Base-by-base conservation (phyloP, 1,140 invertebrate species). In the Drosophila gunungcola region DNA sequence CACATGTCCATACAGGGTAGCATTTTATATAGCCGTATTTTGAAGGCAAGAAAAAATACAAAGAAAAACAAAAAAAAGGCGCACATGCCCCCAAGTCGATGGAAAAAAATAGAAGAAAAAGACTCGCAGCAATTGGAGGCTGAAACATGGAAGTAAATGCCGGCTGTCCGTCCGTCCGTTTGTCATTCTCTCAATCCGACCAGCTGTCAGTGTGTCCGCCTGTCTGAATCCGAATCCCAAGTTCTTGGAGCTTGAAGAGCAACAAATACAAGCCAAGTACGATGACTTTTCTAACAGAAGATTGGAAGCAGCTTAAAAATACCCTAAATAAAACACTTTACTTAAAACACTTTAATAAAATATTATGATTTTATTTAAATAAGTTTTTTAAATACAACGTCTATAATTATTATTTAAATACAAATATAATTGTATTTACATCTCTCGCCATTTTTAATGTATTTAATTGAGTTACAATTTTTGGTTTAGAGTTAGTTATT, bases 221-320 rank as follows among this genome's bases (percentile, higher is more conserved):
- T 56, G 69, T 57, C 70, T 75, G 72, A 68, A 65, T 64, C 46
- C 73, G 60, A 55, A 64, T 56, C 68, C 73, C 72, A 81, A 86
- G 72, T 72, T 80, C 83, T 88, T 86, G 49, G 48, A 86, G 74
- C 82, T 74, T 72, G 64, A 79, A 81, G 53, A 72, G 78, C 82
- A 86, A 82, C 78, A 88, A 85, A 74, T 78, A 62, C 62, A 65
- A 64, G 64, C 41, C 63, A 69, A 78, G 55, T 39, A 41, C 57
- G 46, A 45, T 55, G 39, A 45, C 55, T 51, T 56, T 60, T 49
- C 16, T 27, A 36, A 12, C 3, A 3, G 2, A 11, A 7, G 1
- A 16, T 25, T 9, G 3, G 0, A 41, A 49, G 42, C 6, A 25
- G 3, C 21, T 16, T 29, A 9, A n/a, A 36, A 56, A 69, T 70